Percentiles rank a stretch among this genome's conserved stretches.
phyloP scores from a whole-genome alignment of 64 coral and sea anemone species.

The Exaiptasia diaphana region DNA sequence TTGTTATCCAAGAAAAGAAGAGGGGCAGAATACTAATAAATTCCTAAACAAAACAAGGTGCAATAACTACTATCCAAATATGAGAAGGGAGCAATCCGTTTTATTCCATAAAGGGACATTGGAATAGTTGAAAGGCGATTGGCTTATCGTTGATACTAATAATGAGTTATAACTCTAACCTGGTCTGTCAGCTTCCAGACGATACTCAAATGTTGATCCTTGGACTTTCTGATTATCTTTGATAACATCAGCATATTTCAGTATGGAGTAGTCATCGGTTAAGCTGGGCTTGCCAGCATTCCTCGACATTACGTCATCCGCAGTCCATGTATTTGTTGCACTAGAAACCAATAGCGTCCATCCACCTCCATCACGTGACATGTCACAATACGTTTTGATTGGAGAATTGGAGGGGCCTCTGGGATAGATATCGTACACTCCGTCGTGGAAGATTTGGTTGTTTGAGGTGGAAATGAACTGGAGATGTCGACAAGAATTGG shows the following conservation, averaged over 20 bases:
- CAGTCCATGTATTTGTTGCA: constrained; percentile 68
- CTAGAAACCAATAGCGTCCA: constrained; percentile 86
- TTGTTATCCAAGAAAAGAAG: too few species aligned
- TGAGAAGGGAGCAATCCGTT: too few species aligned
- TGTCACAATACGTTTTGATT: constrained; percentile 63
- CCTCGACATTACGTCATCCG: constrained; percentile 43
- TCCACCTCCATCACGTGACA: constrained; percentile 91
- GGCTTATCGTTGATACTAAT: too few species aligned
- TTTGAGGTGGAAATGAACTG: constrained; percentile 12
- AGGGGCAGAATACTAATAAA: too few species aligned
- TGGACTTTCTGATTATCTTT: constrained; percentile 60
- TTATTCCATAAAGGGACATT: too few species aligned
- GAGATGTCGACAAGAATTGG: constrained; percentile 64
- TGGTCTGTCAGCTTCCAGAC: constrained; percentile 62
- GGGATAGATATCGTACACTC: constrained; percentile 65
- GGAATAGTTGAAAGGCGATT: too few species aligned
- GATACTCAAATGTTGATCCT: constrained; percentile 73
- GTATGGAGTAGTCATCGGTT: constrained; percentile 58
- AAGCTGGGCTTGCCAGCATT: constrained; percentile 23
- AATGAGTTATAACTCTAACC: too few species aligned
- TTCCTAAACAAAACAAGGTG: too few species aligned
- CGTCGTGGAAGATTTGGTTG: constrained; percentile 41
- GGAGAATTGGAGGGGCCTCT: not conserved
- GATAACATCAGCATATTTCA: constrained; percentile 62
- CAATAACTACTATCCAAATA: too few species aligned